Evolutionary conservation across 2,888 invertebrate genomes (phyloP).

Genomic region (Xylota segnis): DNA sequence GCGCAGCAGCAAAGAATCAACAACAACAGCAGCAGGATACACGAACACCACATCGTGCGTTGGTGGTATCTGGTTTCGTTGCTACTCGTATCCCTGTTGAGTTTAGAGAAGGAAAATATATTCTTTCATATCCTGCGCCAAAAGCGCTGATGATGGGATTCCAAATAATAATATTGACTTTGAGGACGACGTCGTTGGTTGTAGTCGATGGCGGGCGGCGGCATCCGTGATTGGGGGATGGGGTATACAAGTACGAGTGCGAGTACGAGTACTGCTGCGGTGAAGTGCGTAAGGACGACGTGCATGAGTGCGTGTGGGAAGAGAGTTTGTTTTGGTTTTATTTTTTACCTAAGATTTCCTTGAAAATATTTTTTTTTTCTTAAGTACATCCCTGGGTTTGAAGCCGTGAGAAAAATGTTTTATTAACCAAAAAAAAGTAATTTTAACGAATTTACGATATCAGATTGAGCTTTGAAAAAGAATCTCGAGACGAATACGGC

Average conservation of each 20-base stretch:
- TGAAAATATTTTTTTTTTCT: conserved; percentile 15
- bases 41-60: conserved; percentile 37
- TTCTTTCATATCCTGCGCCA: conserved; percentile 73
- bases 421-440: conserved; percentile 59
- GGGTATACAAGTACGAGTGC: not conserved
- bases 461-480: not conserved
- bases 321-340: conserved; percentile 57
- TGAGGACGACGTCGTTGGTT: conserved; percentile 59
- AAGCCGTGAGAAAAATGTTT: conserved; percentile 33
- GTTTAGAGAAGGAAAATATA: conserved; percentile 58
- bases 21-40: not conserved
- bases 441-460: not conserved
- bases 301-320: conserved; percentile 51
- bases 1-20: conserved; percentile 41
- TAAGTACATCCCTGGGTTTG: conserved; percentile 19
- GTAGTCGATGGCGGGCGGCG: conserved; percentile 15
- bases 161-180: conserved; percentile 77
- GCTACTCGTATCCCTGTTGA: conserved; percentile 22
- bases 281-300: conserved; percentile 26
- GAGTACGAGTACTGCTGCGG: not conserved
- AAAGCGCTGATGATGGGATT: conserved; percentile 77
- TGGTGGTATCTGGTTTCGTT: conserved; percentile 67
- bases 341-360: conserved; percentile 55
- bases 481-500: not conserved
- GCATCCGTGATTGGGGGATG: conserved; percentile 5